Percentiles rank a stretch among this genome's conserved stretches.
Evolutionary conservation across 2,888 invertebrate species (phyloP).

Genomic region (Trissolcus brochymenae): DNA sequence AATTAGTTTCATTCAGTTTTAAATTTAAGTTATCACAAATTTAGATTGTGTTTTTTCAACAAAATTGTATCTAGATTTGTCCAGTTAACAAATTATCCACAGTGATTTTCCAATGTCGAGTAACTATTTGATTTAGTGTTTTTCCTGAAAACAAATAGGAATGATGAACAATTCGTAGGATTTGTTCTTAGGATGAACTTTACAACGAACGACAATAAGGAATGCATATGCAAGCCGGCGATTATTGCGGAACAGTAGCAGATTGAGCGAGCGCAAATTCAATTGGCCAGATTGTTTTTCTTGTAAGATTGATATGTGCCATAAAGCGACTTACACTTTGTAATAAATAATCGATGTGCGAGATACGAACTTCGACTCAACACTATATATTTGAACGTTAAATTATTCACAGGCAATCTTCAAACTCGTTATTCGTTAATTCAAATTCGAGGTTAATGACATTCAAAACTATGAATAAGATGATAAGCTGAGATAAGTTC

Average conservation of each 20-base stretch:
- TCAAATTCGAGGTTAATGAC: slow-evolving; percentile 21
- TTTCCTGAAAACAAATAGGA: no score
- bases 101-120: no score
- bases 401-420: slow-evolving; percentile 24
- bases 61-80: no score
- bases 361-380: slow-evolving; percentile 18
- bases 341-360: slow-evolving; percentile 16
- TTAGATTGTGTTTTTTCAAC: no score
- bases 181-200: neutral
- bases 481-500: no score
- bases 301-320: slow-evolving; percentile 22
- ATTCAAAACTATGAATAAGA: neutral
- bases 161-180: neutral
- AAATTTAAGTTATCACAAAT: no score
- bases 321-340: slow-evolving; percentile 21
- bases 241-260: neutral
- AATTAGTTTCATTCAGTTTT: no score
- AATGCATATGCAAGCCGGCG: slow-evolving; percentile 13
- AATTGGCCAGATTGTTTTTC: slow-evolving; percentile 30
- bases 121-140: neutral
- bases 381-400: slow-evolving; percentile 20
- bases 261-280: slow-evolving; percentile 16
- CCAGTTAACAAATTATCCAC: no score
- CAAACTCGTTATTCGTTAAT: slow-evolving; percentile 5
- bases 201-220: slow-evolving; percentile 10